phyloP scores from a whole-genome alignment of 1,140 invertebrate genomes.

The Cydia splendana region DNA sequence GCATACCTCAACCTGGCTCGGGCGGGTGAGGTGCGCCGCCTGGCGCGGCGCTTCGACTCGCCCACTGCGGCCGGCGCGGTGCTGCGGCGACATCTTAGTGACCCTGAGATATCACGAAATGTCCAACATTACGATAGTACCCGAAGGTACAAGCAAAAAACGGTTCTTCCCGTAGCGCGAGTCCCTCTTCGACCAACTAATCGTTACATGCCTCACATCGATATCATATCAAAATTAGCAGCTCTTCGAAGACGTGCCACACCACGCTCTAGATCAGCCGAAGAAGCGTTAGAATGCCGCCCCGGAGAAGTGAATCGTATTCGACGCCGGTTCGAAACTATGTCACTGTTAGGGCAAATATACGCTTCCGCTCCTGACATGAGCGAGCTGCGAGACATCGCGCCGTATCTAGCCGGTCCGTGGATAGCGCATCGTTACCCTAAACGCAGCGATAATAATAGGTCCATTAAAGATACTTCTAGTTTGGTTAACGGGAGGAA shows the following conservation, averaged over 20 bases:
- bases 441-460: slow-evolving; percentile 82
- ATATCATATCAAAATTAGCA: slow-evolving; percentile 92
- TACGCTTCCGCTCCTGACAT: slow-evolving; percentile 91
- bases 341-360: slow-evolving; percentile 88
- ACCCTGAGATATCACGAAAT: slow-evolving; percentile 86
- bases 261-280: slow-evolving; percentile 62
- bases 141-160: slow-evolving; percentile 74
- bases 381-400: slow-evolving; percentile 87
- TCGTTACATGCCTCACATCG: slow-evolving; percentile 91
- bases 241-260: slow-evolving; percentile 81
- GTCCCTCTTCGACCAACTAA: slow-evolving; percentile 84
- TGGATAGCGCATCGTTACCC: slow-evolving; percentile 90
- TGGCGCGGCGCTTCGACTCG: slow-evolving; percentile 87
- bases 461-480: slow-evolving; percentile 81
- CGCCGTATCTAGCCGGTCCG: slow-evolving; percentile 86
- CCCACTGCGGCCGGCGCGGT: slow-evolving; percentile 68
- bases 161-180: slow-evolving; percentile 82
- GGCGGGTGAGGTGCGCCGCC: slow-evolving; percentile 86
- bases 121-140: slow-evolving; percentile 74
- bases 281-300: slow-evolving; percentile 79
- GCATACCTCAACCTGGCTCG: slow-evolving; percentile 85
- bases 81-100: slow-evolving; percentile 85
- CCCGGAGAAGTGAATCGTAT: slow-evolving; percentile 85
- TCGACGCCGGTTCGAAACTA: slow-evolving; percentile 83
- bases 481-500: slow-evolving; percentile 58